Evolutionary conservation across 23 tunicate genomes (phyloP), one percentile per base, ranked within the genome.

Genomic region (Botrylloides violaceus): DNA sequence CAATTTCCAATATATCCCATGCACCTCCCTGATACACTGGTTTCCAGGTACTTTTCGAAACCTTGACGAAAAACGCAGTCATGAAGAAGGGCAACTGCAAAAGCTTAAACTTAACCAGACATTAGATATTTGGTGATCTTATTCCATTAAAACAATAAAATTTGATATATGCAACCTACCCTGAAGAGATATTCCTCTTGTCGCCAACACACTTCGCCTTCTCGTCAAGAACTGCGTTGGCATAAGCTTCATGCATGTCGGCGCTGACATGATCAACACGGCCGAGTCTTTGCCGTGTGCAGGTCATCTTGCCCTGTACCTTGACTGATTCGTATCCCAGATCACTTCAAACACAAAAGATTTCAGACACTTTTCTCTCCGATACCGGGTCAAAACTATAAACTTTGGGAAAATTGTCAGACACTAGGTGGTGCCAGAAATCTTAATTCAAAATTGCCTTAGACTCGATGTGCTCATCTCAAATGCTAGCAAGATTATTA

Each of bases 41-140:
- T 90, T 84, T 25, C 97, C 97, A 29, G 97, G 97, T 12, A 90
- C 62, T 61, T 70, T 74, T 2, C 96, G 87, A n/a, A 37, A 77
- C 9, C 96, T 88, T 43, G 19, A 23, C 5, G 15, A 20, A 22
- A 43, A n/a, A n/a, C n/a, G n/a, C n/a, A n/a, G n/a, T n/a, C n/a
- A n/a, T n/a, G n/a, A n/a, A n/a, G n/a, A n/a, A n/a, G n/a, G n/a
- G n/a, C n/a, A n/a, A n/a, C n/a, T n/a, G n/a, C n/a, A n/a, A n/a
- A n/a, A n/a, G n/a, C n/a, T n/a, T n/a, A n/a, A n/a, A n/a, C n/a
- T n/a, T n/a, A n/a, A n/a, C n/a, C n/a, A n/a, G n/a, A n/a, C n/a
- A n/a, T n/a, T n/a, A n/a, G n/a, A n/a, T n/a, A n/a, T n/a, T n/a
- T n/a, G n/a, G n/a, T n/a, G n/a, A n/a, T n/a, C n/a, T n/a, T n/a